phyloP scores from a whole-genome alignment of 2,797 vertebrate genomes.

The Hippopotamyrus pictus region DNA sequence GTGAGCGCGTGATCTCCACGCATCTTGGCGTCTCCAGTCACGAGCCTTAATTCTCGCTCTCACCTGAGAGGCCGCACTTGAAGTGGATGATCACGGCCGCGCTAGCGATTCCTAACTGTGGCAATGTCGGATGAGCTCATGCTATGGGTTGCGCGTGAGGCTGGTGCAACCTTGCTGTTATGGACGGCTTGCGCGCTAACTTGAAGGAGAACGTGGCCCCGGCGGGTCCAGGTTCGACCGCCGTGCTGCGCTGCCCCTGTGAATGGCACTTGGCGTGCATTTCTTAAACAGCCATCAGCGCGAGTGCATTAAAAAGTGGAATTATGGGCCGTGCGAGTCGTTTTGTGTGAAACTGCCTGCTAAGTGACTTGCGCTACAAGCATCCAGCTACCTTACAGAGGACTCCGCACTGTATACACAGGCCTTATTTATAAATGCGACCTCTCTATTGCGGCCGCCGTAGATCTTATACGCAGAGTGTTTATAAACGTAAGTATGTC shows the following conservation, averaged over 20 bases:
- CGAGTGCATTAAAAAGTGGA: background rate
- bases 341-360: background rate
- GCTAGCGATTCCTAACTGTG: background rate
- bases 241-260: background rate
- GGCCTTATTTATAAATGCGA: background rate
- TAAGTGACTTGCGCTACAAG: background rate
- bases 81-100: background rate
- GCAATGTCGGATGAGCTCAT: background rate
- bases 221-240: background rate
- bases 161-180: background rate
- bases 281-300: background rate
- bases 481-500: slow-evolving; percentile 4
- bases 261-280: background rate
- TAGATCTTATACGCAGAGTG: background rate
- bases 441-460: background rate
- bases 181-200: background rate
- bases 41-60: background rate
- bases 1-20: background rate
- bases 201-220: background rate
- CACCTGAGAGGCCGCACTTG: background rate
- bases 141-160: background rate
- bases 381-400: background rate
- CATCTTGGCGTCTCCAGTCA: background rate
- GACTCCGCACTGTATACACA: background rate
- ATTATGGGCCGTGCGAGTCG: background rate